A percentile compares a stretch with the other conserved stretches of the same genome.
These are phyloP conservation scores for Brenthis ino DNA, from an alignment of 2,888 invertebrate genomes.

Conservation along the genomic window DNA sequence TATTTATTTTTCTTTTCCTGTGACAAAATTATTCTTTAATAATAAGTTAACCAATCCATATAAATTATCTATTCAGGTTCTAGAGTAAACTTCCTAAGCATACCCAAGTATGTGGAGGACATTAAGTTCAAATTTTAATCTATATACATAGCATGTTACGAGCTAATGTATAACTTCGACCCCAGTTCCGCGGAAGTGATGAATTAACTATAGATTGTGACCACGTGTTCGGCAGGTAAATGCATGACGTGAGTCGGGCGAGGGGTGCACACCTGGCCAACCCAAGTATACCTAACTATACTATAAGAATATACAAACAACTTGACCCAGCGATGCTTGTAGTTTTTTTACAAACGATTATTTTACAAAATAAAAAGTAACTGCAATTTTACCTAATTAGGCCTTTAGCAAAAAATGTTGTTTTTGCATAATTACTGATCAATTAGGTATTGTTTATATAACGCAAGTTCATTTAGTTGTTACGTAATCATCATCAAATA, in stretches of 20 bases:
- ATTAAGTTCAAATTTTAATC: not conserved
- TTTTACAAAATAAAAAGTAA: not conserved
- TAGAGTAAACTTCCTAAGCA: too few species aligned
- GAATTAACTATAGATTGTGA: slow-evolving; percentile 11
- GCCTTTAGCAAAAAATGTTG: not conserved
- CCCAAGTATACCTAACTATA: not conserved
- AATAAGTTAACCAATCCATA: too few species aligned
- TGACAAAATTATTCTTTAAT: too few species aligned
- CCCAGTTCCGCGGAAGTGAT: slow-evolving; percentile 12
- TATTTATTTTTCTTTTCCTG: too few species aligned
- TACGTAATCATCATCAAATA: too few species aligned
- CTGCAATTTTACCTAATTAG: not conserved
- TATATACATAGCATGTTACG: not conserved
- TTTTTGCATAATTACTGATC: too few species aligned
- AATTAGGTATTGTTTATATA: too few species aligned
- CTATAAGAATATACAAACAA: not conserved
- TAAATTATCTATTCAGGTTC: too few species aligned
- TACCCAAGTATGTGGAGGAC: too few species aligned
- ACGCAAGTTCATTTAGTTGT: too few species aligned
- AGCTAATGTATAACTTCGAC: slow-evolving; percentile 1
- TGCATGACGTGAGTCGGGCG: slow-evolving; percentile 35
- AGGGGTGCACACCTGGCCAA: slow-evolving; percentile 42
- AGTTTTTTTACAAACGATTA: not conserved
- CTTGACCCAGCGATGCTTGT: not conserved
- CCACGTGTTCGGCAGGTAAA: slow-evolving; percentile 24